These are phyloP conservation scores for Philopedon plagiatum DNA, from an alignment of 2,888 invertebrate genomes.

Conservation along the genomic window DNA sequence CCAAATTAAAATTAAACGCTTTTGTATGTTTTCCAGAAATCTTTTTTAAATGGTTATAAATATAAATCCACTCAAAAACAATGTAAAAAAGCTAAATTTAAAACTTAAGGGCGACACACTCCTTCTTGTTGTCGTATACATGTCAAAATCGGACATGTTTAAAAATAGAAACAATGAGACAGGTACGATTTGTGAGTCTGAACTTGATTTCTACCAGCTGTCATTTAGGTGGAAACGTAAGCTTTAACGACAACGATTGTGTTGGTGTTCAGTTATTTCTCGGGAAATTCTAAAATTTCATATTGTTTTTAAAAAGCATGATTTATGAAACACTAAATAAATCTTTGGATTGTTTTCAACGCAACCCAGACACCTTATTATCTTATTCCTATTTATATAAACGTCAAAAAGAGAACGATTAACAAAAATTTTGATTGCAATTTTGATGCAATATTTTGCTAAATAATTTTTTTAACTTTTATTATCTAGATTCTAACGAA, in stretches of 20 bases:
- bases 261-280: slow-evolving; percentile 13
- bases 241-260: slow-evolving; percentile 21
- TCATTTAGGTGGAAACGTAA: slow-evolving; percentile 58
- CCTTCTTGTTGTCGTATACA: slow-evolving; percentile 63
- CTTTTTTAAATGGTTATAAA: background rate
- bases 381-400: too few species aligned
- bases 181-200: slow-evolving; percentile 68
- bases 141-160: slow-evolving; percentile 69
- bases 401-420: too few species aligned
- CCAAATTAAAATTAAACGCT: too few species aligned
- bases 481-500: too few species aligned
- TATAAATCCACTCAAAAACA: background rate
- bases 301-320: background rate
- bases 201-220: slow-evolving; percentile 66
- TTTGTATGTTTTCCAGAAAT: background rate
- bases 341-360: too few species aligned
- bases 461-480: too few species aligned
- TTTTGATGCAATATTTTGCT: too few species aligned
- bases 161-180: slow-evolving; percentile 69
- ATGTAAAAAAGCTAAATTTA: slow-evolving; percentile 25
- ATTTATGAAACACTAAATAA: too few species aligned
- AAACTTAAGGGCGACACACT: slow-evolving; percentile 14
- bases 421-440: too few species aligned
- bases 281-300: background rate
- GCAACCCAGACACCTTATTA: too few species aligned